These are phyloP conservation scores for Pithys albifrons DNA, from an alignment of 2,113 vertebrate species.

Conservation along the genomic window DNA sequence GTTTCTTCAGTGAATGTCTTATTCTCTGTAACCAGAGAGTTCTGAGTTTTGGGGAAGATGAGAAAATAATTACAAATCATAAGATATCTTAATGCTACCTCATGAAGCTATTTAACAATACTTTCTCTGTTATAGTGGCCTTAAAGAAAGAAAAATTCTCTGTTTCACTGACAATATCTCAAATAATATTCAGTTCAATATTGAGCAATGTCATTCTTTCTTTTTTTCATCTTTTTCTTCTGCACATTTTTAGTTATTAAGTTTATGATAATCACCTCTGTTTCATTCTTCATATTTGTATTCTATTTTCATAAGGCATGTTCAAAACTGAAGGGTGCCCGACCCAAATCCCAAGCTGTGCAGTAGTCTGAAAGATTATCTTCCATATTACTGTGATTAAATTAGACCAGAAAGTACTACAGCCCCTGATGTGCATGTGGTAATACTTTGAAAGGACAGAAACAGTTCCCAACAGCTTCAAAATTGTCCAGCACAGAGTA, in stretches of 20 bases:
- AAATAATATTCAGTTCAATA: not conserved
- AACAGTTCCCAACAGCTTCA: conserved; percentile 33
- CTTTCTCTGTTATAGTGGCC: not conserved
- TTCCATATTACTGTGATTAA: conserved; percentile 55
- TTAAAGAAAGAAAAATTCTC: not conserved
- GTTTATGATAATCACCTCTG: not conserved
- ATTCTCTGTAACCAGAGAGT: not conserved
- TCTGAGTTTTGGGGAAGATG: not conserved
- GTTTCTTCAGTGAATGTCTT: not conserved
- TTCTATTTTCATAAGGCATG: not conserved
- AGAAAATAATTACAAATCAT: not conserved
- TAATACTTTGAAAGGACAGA: conserved; percentile 61
- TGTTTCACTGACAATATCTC: not conserved
- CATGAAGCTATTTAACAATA: not conserved
- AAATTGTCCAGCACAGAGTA: conserved; percentile 39
- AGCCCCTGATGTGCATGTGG: conserved; percentile 12
- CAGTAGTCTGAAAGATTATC: conserved; percentile 51
- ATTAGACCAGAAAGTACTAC: conserved; percentile 37
- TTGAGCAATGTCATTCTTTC: not conserved
- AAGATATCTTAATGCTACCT: not conserved
- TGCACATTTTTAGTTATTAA: not conserved
- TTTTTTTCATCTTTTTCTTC: not conserved
- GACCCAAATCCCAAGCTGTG: not conserved
- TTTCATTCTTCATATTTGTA: not conserved
- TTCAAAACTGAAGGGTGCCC: conserved; percentile 28